phyloP scores from a whole-genome alignment of 2,888 invertebrate genomes.

The Volucella zonaria region DNA sequence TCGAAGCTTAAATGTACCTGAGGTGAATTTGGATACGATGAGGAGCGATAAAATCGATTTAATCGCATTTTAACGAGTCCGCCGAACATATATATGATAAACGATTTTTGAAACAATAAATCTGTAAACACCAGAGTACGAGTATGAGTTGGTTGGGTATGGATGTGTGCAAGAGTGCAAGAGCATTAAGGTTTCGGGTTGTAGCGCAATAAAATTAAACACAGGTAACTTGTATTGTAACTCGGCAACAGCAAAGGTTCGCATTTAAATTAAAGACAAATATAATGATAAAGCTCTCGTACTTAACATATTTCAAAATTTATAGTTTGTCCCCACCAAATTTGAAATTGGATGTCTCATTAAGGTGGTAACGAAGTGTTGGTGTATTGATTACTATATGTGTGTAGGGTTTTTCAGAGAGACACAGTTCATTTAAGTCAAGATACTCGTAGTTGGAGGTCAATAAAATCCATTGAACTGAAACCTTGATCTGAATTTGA shows the following conservation, averaged over 20 bases:
- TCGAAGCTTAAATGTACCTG: background rate
- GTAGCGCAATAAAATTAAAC: slow-evolving; percentile 16
- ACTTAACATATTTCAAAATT: slow-evolving; percentile 48
- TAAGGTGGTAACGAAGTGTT: slow-evolving; percentile 11
- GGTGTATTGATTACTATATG: background rate
- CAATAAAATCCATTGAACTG: too few relatives aligned
- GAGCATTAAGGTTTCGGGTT: slow-evolving; percentile 23
- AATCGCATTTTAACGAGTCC: slow-evolving; percentile 61
- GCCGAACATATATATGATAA: slow-evolving; percentile 44
- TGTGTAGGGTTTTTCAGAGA: too few relatives aligned
- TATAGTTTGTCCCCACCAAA: slow-evolving; percentile 42
- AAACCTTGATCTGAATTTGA: too few relatives aligned
- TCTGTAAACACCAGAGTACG: too few relatives aligned
- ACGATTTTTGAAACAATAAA: slow-evolving; percentile 47
- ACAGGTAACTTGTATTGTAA: too few relatives aligned
- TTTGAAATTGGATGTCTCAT: slow-evolving; percentile 21
- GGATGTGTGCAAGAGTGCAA: slow-evolving; percentile 6
- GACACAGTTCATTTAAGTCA: too few relatives aligned
- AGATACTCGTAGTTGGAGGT: too few relatives aligned
- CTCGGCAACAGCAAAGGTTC: background rate
- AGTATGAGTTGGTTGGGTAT: background rate
- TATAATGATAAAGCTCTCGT: slow-evolving; percentile 36
- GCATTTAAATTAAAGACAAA: slow-evolving; percentile 21
- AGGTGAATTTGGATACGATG: slow-evolving; percentile 1
- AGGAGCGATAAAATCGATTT: slow-evolving; percentile 50